Evolutionary conservation across 2,113 vertebrate genomes (phyloP).

Genomic region (Stegostoma tigrinum): DNA sequence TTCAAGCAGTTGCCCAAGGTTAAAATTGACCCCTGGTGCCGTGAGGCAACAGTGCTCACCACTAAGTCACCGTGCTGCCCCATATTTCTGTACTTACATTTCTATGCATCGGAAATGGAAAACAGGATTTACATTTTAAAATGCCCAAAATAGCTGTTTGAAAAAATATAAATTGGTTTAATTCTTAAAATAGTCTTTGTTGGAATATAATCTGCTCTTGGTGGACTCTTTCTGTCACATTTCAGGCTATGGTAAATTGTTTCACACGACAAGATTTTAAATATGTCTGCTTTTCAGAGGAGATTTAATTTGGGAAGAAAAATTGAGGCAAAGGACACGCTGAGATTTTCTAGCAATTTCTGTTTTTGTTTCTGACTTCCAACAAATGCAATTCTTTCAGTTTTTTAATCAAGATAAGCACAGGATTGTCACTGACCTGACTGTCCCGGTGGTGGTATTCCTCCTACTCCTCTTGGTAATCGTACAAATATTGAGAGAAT

Average conservation of each 20-base stretch:
- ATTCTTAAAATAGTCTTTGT: neutral
- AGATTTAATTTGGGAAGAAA: neutral
- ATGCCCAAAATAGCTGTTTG: neutral
- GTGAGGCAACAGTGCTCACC: too few relatives aligned
- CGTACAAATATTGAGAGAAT: constrained; percentile 96
- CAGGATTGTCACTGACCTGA: constrained; percentile 69
- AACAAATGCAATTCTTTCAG: too few relatives aligned
- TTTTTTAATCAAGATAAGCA: neutral
- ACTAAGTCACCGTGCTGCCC: too few relatives aligned
- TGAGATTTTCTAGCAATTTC: too few relatives aligned
- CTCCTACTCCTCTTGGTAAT: constrained; percentile 82
- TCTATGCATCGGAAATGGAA: neutral
- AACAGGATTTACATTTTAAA: neutral
- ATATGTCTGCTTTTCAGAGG: neutral
- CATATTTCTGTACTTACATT: neutral
- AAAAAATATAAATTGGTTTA: neutral
- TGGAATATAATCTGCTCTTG: neutral
- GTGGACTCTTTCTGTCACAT: neutral
- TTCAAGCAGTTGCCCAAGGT: too few relatives aligned
- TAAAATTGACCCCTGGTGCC: too few relatives aligned
- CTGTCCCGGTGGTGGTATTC: constrained; percentile 92
- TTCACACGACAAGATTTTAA: too few relatives aligned
- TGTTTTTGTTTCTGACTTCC: too few relatives aligned
- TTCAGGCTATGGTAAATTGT: neutral
- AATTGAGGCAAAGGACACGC: neutral